Evolutionary conservation across 23 tunicate species (phyloP).

Genomic region (Trididemnum nubilum): DNA sequence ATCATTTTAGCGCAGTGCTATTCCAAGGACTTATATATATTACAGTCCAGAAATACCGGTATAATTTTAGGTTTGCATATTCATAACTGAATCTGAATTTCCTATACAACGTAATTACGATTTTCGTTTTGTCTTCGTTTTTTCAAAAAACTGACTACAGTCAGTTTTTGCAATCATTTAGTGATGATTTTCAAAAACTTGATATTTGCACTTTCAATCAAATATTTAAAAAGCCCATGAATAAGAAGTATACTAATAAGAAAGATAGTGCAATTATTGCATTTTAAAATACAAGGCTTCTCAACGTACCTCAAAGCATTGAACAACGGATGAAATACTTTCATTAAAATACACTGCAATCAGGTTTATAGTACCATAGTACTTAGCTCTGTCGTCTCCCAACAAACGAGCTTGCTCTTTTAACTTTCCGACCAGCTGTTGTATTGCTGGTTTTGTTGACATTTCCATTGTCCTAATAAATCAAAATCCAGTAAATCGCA

Average conservation of each 20-base stretch:
- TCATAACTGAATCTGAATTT: too few relatives aligned
- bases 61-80: too few relatives aligned
- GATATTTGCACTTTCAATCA: too few relatives aligned
- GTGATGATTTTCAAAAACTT: too few relatives aligned
- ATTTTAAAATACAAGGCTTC: background rate
- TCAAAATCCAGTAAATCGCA: background rate
- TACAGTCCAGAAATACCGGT: too few relatives aligned
- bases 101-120: too few relatives aligned
- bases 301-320: background rate
- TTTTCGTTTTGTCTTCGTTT: too few relatives aligned
- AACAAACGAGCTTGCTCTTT: background rate
- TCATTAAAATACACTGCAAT: background rate
- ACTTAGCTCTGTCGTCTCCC: background rate
- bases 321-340: background rate
- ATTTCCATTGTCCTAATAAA: background rate
- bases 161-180: too few relatives aligned
- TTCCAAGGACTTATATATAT: too few relatives aligned
- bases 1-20: too few relatives aligned
- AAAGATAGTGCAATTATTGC: background rate
- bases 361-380: background rate
- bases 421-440: background rate
- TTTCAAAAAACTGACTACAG: too few relatives aligned
- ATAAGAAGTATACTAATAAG: background rate
- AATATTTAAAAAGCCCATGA: background rate
- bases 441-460: constrained; percentile 1